phyloP scores from a whole-genome alignment of 2,113 vertebrate species.

The Odocoileus hemionus region DNA sequence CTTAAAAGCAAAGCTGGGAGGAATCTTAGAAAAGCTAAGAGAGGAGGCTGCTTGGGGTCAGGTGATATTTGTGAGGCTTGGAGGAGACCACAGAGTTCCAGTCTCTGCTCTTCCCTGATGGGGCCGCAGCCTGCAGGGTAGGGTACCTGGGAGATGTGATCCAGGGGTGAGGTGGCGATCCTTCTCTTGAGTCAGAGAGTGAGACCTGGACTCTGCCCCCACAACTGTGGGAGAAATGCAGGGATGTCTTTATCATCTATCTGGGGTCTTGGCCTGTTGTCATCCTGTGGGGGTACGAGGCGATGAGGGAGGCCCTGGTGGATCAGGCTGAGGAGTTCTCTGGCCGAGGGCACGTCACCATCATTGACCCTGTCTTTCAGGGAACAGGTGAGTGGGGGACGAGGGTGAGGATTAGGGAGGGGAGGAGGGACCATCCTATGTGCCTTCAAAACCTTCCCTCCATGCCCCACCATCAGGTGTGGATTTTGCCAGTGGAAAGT shows the following conservation, averaged over 20 bases:
- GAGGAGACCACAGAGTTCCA: background rate
- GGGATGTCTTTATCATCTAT: conserved; percentile 57
- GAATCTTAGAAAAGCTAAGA: background rate
- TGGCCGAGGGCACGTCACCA: conserved; percentile 54
- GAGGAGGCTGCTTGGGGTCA: background rate
- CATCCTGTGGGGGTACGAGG: conserved; percentile 74
- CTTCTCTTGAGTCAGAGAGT: background rate
- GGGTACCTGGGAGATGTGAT: background rate
- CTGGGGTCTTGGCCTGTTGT: conserved; percentile 68
- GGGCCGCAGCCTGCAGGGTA: background rate
- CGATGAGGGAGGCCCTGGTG: conserved; percentile 78
- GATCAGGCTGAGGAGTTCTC: conserved; percentile 76
- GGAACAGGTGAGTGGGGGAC: background rate
- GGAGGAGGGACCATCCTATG: background rate
- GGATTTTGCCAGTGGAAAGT: conserved; percentile 34
- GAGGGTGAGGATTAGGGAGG: too few relatives aligned
- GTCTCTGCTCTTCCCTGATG: background rate
- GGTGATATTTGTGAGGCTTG: fast-evolving
- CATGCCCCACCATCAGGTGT: background rate
- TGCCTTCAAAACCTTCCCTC: fast-evolving
- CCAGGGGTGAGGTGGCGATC: background rate
- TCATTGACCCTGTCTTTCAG: background rate
- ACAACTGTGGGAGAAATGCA: conserved; percentile 1
- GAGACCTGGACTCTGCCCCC: background rate
- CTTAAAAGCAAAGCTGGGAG: background rate